A percentile compares a stretch with the other conserved stretches of the same genome.
Conservation (phyloP, 1,140 invertebrate species). For the Drosophila asahinai region DNA sequence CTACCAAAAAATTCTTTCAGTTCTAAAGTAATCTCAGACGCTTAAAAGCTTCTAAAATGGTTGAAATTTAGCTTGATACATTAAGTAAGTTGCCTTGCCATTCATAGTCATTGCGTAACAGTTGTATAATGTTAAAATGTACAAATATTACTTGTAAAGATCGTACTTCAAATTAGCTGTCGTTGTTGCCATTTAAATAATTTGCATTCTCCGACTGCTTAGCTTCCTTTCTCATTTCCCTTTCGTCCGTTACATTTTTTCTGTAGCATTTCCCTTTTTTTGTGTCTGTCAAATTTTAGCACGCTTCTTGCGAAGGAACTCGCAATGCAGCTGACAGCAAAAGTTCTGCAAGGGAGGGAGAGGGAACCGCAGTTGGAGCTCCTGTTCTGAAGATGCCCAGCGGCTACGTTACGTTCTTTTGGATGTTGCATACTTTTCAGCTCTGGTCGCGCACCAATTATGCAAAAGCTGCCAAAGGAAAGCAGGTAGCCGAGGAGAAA, state of each 20-base stretch:
- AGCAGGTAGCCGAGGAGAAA: background rate
- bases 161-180: slow-evolving; percentile 9
- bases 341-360: background rate
- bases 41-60: no score
- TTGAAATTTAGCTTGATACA: no score
- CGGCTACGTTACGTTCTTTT: background rate
- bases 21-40: no score
- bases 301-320: slow-evolving; percentile 9
- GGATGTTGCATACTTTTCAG: slow-evolving; percentile 23
- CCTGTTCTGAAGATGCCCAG: background rate
- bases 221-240: background rate
- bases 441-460: slow-evolving; percentile 26
- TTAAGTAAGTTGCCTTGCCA: no score
- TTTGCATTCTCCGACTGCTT: slow-evolving; percentile 3
- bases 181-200: slow-evolving; percentile 4
- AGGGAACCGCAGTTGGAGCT: slow-evolving; percentile 7
- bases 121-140: no score
- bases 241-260: background rate
- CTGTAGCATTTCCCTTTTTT: background rate
- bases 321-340: slow-evolving; percentile 29
- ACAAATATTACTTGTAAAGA: background rate
- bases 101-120: no score
- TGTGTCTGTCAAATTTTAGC: slow-evolving; percentile 16
- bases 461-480: slow-evolving; percentile 16
- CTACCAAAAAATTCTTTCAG: no score